A percentile compares a stretch with the other conserved stretches of the same genome.
Evolutionary conservation across 2,797 vertebrate genomes (phyloP).

Genomic region (Macropus fuliginosus): DNA sequence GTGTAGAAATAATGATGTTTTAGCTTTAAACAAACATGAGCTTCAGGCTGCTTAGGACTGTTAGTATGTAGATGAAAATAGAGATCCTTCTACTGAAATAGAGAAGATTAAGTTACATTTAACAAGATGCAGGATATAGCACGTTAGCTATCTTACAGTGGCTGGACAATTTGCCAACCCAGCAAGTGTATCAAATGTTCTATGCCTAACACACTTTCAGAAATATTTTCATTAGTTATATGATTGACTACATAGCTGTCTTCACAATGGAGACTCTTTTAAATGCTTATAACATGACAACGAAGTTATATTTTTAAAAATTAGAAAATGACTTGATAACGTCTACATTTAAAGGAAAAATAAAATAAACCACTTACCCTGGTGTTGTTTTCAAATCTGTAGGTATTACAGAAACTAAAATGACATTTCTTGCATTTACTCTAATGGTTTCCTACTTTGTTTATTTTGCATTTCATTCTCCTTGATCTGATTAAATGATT

Average conservation of each 20-base stretch:
- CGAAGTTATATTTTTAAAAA: conserved; percentile 71
- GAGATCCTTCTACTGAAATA: conserved; percentile 77
- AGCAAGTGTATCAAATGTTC: conserved; percentile 74
- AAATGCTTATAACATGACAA: conserved; percentile 75
- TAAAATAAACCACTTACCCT: conserved; percentile 51
- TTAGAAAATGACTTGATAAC: conserved; percentile 76
- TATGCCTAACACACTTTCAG: conserved; percentile 70
- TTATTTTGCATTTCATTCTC: conserved; percentile 51
- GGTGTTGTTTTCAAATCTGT: conserved; percentile 62
- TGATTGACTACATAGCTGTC: conserved; percentile 74
- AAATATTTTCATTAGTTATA: conserved; percentile 79
- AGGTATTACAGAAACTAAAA: conserved; percentile 37
- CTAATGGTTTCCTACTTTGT: conserved; percentile 56
- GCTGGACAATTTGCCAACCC: conserved; percentile 73
- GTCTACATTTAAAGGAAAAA: conserved; percentile 58
- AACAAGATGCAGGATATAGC: conserved; percentile 79
- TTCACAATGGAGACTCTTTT: conserved; percentile 75
- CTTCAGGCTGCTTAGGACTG: conserved; percentile 67
- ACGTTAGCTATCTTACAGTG: conserved; percentile 76
- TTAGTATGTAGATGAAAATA: conserved; percentile 79
- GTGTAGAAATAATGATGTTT: conserved; percentile 78
- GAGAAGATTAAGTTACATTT: conserved; percentile 77
- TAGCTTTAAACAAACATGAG: conserved; percentile 78
- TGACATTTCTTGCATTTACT: conserved; percentile 36
- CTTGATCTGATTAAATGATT: conserved; percentile 23